phyloP scores from a whole-genome alignment of 2,113 vertebrate genomes.

The Equus quagga region DNA sequence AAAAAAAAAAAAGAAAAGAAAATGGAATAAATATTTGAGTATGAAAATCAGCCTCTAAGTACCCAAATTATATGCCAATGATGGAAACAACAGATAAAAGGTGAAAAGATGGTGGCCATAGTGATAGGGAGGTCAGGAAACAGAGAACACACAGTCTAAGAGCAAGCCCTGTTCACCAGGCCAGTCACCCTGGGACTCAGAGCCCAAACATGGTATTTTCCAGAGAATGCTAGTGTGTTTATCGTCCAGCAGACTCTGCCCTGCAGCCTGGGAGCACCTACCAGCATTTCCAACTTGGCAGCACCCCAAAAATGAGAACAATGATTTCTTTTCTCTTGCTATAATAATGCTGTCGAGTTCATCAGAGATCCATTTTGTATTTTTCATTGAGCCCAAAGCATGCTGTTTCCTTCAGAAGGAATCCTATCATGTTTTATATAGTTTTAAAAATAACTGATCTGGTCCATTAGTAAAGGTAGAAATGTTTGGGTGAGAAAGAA shows the following conservation, averaged over 20 bases:
- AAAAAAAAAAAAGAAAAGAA: too few relatives aligned
- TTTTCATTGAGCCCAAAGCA: constrained; percentile 64
- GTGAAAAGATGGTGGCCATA: neutral
- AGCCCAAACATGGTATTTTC: constrained; percentile 30
- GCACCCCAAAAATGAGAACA: constrained; percentile 58
- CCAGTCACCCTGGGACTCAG: neutral
- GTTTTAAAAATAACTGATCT: neutral
- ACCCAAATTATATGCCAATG: neutral
- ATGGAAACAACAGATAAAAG: neutral
- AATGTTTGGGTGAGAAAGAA: neutral
- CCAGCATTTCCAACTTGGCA: constrained; percentile 63
- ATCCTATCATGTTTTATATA: neutral
- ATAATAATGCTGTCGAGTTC: constrained; percentile 57
- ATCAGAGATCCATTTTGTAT: constrained; percentile 56
- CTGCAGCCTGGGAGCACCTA: constrained; percentile 40
- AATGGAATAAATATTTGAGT: constrained; percentile 26
- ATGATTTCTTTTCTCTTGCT: constrained; percentile 68
- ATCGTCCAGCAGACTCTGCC: constrained; percentile 30
- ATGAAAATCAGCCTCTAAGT: neutral
- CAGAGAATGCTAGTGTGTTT: constrained; percentile 29
- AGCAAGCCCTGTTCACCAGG: neutral
- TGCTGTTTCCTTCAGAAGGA: constrained; percentile 47
- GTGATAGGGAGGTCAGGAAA: too few relatives aligned
- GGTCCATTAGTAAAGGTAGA: neutral
- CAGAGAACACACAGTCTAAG: fast-evolving